Base-by-base conservation (phyloP, 2,888 invertebrate species). In the Trissonchulus sp. region DNA sequence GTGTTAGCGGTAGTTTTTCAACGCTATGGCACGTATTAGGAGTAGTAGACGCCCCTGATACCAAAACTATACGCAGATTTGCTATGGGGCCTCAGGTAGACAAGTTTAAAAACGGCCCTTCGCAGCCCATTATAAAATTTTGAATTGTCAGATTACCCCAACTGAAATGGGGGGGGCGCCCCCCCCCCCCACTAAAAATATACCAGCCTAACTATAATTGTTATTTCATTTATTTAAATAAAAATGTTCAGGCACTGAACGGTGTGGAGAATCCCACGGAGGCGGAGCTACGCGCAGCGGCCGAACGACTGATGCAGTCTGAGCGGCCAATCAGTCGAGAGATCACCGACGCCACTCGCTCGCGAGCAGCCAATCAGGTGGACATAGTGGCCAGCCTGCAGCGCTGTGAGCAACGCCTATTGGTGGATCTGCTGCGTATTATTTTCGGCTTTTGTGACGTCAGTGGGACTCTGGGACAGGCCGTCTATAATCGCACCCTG, bases 381-480 rank as follows among this genome's bases (percentile, higher is more conserved):
- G 71, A 71, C 62, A 48, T 75, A 18, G 38, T 75, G 38, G 37
- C 34, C 18, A 72, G 37, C 33, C 28, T 75, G 34, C 8, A 2
- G 2, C 15, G 23, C 34, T 38, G 48, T 28, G 75, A 75, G 37
- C n/a, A 75, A 30, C 38, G 38, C 48, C n/a, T 37, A 18, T 18
- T 71, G 28, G 23, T 2, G n/a, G 48, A 72, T 35, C 23, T 37
- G 28, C 71, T 75, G 2, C 15, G 2, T 1, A 35, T 72, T 30
- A 71, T 75, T 3, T 75, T 69, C 33, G 23, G 37, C 60, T 30
- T 33, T 15, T 37, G 34, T 36, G 71, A 69, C 34, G 71, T 69
- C 35, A 69, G 71, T n/a, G 36, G 71, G n/a, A 69, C 71, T 36
- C n/a, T 69, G 8, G 71, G 71, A n/a, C 71, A 69, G 71, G 71